Percentiles rank a stretch among this genome's conserved stretches.
These are phyloP conservation scores for Aphelenchoides avenae DNA, from an alignment of 1,140 invertebrate species.

Conservation along the genomic window DNA sequence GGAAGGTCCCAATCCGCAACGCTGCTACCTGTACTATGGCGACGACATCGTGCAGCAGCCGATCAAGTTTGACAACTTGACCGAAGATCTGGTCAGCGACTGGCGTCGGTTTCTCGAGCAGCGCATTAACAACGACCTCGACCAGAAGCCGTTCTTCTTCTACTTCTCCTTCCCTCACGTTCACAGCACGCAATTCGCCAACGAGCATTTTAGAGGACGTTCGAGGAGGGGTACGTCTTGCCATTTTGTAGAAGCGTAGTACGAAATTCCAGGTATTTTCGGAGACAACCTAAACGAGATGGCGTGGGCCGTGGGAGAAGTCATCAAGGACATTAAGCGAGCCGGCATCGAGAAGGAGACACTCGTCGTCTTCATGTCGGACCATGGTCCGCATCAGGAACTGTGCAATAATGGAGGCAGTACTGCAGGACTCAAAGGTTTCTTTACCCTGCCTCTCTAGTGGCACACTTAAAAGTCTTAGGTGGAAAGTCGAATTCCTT, in stretches of 20 bases:
- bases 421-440: constrained; percentile 53
- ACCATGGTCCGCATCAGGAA: constrained; percentile 58
- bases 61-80: constrained; percentile 54
- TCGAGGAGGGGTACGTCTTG: constrained; percentile 38
- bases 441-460: too few relatives aligned
- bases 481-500: constrained; percentile 57
- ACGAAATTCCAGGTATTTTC: constrained; percentile 26
- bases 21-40: constrained; percentile 57
- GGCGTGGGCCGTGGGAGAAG: constrained; percentile 58
- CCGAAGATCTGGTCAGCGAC: constrained; percentile 53
- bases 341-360: constrained; percentile 23
- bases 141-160: constrained; percentile 55
- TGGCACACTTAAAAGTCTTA: too few relatives aligned
- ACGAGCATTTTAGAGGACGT: constrained; percentile 38
- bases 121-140: constrained; percentile 1
- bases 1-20: constrained; percentile 16
- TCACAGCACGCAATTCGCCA: constrained; percentile 55
- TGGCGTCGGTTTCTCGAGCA: constrained; percentile 55
- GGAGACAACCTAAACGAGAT: constrained; percentile 54
- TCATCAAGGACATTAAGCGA: constrained; percentile 40
- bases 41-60: constrained; percentile 59
- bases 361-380: constrained; percentile 54
- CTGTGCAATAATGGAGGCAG: constrained; percentile 56
- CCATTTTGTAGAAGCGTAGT: background rate
- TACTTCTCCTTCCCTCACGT: constrained; percentile 60